Evolutionary conservation across 37 sponge, comb jelly and placozoan species (phyloP), one percentile per base, ranked within the genome.

Genomic region (Beroe forskalii): DNA sequence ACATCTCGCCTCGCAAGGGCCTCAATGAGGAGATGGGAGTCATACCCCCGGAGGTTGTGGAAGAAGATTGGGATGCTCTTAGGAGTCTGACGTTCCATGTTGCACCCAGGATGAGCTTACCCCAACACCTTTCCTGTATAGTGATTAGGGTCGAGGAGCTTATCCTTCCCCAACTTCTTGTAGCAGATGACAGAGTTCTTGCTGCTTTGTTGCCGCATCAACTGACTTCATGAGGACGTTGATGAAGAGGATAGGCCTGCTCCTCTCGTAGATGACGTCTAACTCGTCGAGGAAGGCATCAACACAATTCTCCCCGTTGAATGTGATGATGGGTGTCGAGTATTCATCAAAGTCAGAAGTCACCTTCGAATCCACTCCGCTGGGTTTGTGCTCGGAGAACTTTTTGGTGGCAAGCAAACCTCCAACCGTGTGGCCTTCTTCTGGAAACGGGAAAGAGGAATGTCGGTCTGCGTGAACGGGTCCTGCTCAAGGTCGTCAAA

Each of bases 11-110:
- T 4, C 4, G 61, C 55, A 4, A 86, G 27, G 3, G 14, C 37
- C 32, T 20, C 31, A 33, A 86, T 86, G 23, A 90, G 17, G 0
- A 62, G 23, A 32, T 90, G 90, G 20, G 66, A 62, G 41, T 90
- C 66, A 32, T 90, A 90, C 20, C 66, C 66, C 32, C 22, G 67
- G 1, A 90, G 41, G 24, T 90, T 90, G 66, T 90, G 90, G 28
- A 90, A 90, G 12, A 90, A 31, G 8, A 90, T 33, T 8, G 89
- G 90, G 9, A 62, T 32, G 8, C 3, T 8, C 76, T 38, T 72
- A 32, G 76, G 40, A 6, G 40, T 32, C 27, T 32, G 40, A 37
- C 76, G 76, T 12, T 32, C 76, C 27, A 38, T 17, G 22, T 72
- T 72, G 40, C 76, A 72, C 27, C 1, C 3, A 23, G 76, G 76